phyloP scores from a whole-genome alignment of 2,113 vertebrate species.

The Illadopsis cleaveri region DNA sequence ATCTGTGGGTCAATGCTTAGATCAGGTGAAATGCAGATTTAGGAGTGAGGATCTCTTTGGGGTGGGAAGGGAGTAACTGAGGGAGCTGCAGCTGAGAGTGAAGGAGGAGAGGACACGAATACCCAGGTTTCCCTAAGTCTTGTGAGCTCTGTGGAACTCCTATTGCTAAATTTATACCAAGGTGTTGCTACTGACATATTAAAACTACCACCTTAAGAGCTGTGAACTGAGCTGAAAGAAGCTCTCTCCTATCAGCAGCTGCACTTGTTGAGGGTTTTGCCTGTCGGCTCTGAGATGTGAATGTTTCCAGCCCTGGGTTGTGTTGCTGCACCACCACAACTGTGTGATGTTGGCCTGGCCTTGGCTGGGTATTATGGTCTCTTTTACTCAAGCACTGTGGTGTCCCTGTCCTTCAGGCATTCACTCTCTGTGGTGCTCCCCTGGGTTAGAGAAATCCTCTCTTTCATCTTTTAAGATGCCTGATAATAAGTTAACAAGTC shows the following conservation, averaged over 20 bases:
- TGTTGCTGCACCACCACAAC: fast-evolving
- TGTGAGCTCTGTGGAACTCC: neutral
- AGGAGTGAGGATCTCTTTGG: neutral
- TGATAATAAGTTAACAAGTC: fast-evolving
- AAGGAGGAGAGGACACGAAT: neutral
- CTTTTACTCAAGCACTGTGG: neutral
- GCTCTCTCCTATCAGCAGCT: neutral
- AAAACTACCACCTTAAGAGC: neutral
- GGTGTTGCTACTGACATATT: neutral
- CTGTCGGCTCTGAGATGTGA: fast-evolving
- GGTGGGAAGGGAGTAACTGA: neutral
- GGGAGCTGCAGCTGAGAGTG: neutral
- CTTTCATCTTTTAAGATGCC: neutral
- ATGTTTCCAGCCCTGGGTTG: neutral
- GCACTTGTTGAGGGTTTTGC: neutral
- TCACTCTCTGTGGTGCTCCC: neutral
- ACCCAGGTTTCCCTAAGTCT: neutral
- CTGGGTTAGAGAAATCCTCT: neutral
- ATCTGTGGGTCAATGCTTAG: neutral
- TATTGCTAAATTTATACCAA: neutral
- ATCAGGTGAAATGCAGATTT: neutral
- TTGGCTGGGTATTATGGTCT: neutral
- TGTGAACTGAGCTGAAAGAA: neutral
- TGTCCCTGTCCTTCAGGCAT: neutral
- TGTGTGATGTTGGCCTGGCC: neutral